Evolutionary conservation across 2,797 vertebrate genomes (phyloP), one percentile per base, ranked within the genome.

Genomic region (Calcarius lapponicus): DNA sequence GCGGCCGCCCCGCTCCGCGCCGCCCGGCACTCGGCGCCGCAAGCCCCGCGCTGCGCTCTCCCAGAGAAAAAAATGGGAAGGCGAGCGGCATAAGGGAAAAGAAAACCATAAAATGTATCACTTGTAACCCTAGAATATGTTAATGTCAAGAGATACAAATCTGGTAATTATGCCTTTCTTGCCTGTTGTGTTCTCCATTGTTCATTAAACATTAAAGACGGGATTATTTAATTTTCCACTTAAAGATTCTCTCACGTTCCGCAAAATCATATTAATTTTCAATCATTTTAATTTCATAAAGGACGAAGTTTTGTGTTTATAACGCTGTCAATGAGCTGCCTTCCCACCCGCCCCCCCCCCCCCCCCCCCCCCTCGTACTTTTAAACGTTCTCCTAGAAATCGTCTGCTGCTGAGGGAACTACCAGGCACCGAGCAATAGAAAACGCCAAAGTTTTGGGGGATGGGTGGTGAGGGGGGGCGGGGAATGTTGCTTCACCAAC

Each of bases 201-300:
- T 88, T 86, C 92, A 91, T 89, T 86, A 86, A 95, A 93, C 62
- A 84, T 93, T 81, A 65, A 92, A 93, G 82, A 74, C 43, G 85
- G 80, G 83, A 85, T 95, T 85, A 90, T 91, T 90, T 83, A 74
- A 73, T 93, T 96, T 94, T 87, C 86, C 95, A 88, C 50, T 81
- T 67, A 47, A 66, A 86, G 70, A 80, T 91, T 89, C 48, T 84
- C 57, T 56, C 88, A 16, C n/a, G 31, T 86, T 80, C 66, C 31
- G 21, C 60, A 62, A 82, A 88, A 67, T 85, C 38, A 74, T 87
- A 70, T 88, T 66, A 53, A 25, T 58, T 80, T 82, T 29, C 62
- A 75, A 57, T 65, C 26, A 73, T 69, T 60, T 93, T 74, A 38
- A 65, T 86, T 71, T 88, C 43, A 73, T 25, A 11, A 25, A 74